A percentile compares a stretch with the other conserved stretches of the same genome.
Conservation (phyloP, 2,888 invertebrate genomes). For the Penaeus monodon region DNA sequence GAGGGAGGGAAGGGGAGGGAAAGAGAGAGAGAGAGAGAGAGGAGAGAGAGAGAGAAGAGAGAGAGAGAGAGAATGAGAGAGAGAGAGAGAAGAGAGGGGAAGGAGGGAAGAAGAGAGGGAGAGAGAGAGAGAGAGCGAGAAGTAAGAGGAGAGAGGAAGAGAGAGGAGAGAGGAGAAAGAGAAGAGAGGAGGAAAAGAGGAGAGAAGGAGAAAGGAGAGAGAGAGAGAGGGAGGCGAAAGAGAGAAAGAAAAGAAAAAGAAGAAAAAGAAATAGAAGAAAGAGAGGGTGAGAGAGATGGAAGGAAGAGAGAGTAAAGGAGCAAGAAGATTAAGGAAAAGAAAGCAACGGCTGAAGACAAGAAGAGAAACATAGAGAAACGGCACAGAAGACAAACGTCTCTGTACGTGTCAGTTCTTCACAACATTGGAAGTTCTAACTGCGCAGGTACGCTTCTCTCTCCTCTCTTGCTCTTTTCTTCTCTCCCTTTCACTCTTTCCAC, state of each 20-base stretch:
- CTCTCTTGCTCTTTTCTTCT: too few species aligned
- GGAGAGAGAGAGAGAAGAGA: background rate
- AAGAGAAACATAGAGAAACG: too few species aligned
- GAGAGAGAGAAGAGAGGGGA: too few species aligned
- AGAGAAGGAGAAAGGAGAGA: background rate
- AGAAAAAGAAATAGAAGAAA: background rate
- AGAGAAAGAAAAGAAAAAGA: background rate
- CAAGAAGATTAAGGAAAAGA: too few species aligned
- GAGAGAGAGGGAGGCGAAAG: background rate
- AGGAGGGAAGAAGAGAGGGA: background rate
- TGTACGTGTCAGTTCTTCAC: too few species aligned
- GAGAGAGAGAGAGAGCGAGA: background rate
- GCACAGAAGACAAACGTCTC: too few species aligned
- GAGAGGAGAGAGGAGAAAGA: background rate
- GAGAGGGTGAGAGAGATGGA: too few species aligned
- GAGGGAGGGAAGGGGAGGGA: too few species aligned
- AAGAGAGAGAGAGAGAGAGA: background rate
- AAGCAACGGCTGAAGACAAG: too few species aligned
- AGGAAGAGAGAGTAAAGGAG: background rate
- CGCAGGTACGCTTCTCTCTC: too few species aligned
- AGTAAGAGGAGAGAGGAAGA: background rate
- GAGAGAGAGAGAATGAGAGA: constrained; percentile 14
- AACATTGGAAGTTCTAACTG: too few species aligned
- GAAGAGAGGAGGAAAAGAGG: background rate
- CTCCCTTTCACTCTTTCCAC: too few species aligned